phyloP scores from a whole-genome alignment of 2,113 vertebrate species.

The Eulemur rufifrons region DNA sequence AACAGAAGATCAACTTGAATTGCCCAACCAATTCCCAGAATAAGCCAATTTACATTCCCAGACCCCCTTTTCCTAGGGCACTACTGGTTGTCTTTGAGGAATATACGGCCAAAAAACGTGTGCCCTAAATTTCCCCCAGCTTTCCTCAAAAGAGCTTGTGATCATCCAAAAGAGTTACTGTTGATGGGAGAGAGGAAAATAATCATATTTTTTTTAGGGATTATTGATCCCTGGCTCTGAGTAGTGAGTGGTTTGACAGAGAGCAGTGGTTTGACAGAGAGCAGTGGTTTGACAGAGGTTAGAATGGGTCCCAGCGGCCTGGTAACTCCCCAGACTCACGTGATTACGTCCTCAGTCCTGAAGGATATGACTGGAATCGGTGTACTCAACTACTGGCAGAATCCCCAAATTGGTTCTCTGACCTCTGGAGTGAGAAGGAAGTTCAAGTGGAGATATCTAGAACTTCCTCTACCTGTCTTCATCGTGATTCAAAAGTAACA shows the following conservation, averaged over 20 bases:
- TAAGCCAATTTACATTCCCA: background rate
- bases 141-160: background rate
- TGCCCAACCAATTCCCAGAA: background rate
- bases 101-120: background rate
- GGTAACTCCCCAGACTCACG: background rate
- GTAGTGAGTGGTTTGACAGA: background rate
- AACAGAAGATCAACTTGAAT: background rate
- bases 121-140: background rate
- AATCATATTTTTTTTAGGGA: background rate
- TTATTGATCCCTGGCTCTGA: background rate
- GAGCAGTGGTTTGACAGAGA: background rate
- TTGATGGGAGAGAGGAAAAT: background rate
- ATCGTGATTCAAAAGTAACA: background rate
- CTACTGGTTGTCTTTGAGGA: background rate
- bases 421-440: background rate
- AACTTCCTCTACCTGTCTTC: background rate
- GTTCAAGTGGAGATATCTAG: background rate
- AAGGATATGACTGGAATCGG: background rate
- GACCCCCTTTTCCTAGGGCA: background rate
- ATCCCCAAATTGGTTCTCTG: too few relatives aligned
- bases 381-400: background rate
- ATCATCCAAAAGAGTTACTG: background rate
- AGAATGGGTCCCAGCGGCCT: background rate
- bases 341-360: background rate
- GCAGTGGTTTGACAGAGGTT: background rate